These are phyloP conservation scores for Zaprionus taronus DNA, from an alignment of 1,140 invertebrate genomes.

Conservation along the genomic window DNA sequence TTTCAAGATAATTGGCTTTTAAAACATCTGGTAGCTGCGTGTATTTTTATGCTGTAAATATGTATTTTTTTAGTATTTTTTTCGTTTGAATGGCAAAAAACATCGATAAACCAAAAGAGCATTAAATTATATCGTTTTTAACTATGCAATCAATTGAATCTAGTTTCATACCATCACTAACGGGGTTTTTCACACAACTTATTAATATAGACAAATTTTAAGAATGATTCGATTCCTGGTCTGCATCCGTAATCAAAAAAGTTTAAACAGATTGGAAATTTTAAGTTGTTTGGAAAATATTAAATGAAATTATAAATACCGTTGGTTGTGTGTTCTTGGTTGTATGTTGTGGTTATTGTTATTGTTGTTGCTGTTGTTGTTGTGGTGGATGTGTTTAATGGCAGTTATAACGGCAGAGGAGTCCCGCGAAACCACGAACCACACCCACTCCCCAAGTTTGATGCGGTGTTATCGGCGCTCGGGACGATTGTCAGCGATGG, in stretches of 20 bases:
- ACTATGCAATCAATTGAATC: no score
- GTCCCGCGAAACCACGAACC: background rate
- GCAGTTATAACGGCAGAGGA: constrained; percentile 10
- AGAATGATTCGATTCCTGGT: background rate
- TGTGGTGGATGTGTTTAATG: constrained; percentile 40
- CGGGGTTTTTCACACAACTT: no score
- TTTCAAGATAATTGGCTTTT: no score
- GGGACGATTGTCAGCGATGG: constrained; percentile 2
- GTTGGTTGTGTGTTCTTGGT: constrained; percentile 72
- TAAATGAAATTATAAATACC: constrained; percentile 79
- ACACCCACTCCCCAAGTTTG: background rate
- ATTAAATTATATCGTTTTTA: no score
- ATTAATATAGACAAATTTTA: no score
- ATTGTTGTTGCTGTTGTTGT: constrained; percentile 44
- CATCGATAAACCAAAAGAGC: no score
- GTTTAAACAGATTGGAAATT: background rate
- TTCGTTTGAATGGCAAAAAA: no score
- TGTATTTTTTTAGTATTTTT: no score
- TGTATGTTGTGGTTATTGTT: constrained; percentile 57
- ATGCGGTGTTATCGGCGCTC: background rate
- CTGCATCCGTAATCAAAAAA: background rate
- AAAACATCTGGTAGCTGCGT: no score
- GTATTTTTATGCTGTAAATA: no score
- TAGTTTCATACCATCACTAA: no score
- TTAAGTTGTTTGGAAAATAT: background rate